These are phyloP conservation scores for Latrodectus elegans DNA, from an alignment of 2,888 invertebrate species.

Conservation along the genomic window DNA sequence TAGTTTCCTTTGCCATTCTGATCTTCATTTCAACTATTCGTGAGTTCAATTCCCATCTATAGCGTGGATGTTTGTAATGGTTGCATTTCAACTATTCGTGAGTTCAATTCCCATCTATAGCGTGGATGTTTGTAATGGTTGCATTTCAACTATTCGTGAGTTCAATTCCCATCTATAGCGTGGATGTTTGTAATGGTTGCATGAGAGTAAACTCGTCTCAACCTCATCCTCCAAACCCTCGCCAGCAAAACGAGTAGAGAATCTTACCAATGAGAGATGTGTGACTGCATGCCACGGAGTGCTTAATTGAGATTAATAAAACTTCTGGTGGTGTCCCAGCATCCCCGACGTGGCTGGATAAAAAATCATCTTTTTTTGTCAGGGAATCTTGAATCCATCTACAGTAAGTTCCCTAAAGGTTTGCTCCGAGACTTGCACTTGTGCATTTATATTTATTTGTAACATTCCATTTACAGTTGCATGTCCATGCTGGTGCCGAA, in stretches of 20 bases:
- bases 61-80: too few species aligned
- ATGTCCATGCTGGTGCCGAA: constrained; percentile 56
- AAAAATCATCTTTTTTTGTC: constrained; percentile 69
- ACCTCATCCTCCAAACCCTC: constrained; percentile 17
- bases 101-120: too few species aligned
- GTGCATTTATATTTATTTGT: constrained; percentile 69
- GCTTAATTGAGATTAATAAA: constrained; percentile 70
- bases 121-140: too few species aligned
- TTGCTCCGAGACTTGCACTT: constrained; percentile 57
- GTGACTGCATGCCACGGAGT: constrained; percentile 42
- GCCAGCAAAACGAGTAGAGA: constrained; percentile 61
- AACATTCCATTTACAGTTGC: constrained; percentile 60
- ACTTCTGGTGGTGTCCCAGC: constrained; percentile 56
- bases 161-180: too few species aligned
- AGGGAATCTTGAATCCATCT: constrained; percentile 68
- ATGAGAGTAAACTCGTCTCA: constrained; percentile 28
- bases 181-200: too few species aligned
- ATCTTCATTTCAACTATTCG: too few species aligned
- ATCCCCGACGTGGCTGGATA: constrained; percentile 67
- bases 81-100: too few species aligned
- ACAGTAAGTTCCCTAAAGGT: constrained; percentile 61
- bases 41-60: too few species aligned
- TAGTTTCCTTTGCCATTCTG: too few species aligned
- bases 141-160: too few species aligned
- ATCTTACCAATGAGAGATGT: constrained; percentile 66